Base-by-base conservation (phyloP, 2,797 vertebrate species). In the Notolepis coatsorum region DNA sequence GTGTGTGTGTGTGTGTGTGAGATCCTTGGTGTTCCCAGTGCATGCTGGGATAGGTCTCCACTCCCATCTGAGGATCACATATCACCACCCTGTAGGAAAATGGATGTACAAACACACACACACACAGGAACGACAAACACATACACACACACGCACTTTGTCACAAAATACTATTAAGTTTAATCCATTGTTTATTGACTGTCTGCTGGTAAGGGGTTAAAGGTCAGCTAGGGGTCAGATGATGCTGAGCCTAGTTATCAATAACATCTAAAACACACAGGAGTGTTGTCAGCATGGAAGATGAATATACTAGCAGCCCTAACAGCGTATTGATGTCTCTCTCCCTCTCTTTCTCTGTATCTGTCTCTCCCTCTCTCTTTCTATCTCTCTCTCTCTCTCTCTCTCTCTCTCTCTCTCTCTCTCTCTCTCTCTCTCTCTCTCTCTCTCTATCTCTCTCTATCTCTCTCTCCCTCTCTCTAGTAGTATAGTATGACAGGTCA, bases 21-120 rank as follows among this genome's bases (percentile, higher is more conserved):
- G 46, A 33, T 13, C 20, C 18, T 23, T 39, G 41, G 61, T 20
- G 13, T 74, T 71, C 57, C 62, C 61, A 57, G 55, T 84, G 81
- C 84, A 85, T 87, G 76, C 75, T 88, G 86, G 73, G 77, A 68
- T 65, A 52, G 49, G 49, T 67, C 65, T 73, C 63, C 39, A 37
- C 56, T 75, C 68, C 58, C 72, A 65, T 76, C 53, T 75, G 68
- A 76, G 64, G 79, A 89, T 91, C 89, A 71, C 58, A 72, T 87
- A 65, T 87, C 85, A 77, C 65, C 85, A 77, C 65, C 55, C 63
- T 43, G 59, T 70, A 65, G 80, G 79, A 83, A 84, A 86, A 87
- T 80, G 68, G 69, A 84, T 73, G 66, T 68, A 74, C 7, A 7
- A 54, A 59, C 68, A 7, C 41, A 21, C 41, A 20, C 39, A 21